Percentiles rank a stretch among this genome's conserved stretches.
Evolutionary conservation across 2,888 invertebrate genomes (phyloP).

Genomic region (Euspilapteryx auroguttella): DNA sequence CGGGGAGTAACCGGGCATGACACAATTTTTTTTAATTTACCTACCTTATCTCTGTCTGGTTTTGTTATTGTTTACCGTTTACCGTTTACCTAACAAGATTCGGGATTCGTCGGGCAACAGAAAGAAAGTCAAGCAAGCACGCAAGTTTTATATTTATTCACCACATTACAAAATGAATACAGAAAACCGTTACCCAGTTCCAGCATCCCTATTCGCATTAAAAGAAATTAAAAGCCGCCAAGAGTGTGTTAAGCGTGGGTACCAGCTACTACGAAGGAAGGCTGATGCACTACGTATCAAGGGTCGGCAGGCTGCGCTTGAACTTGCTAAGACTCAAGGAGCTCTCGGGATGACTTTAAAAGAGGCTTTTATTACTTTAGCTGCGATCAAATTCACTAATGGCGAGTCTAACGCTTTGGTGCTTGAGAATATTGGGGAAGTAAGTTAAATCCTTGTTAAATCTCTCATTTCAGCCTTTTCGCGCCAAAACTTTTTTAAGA

Average conservation of each 20-base stretch:
- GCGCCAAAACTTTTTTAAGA: too few relatives aligned
- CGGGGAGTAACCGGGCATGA: too few relatives aligned
- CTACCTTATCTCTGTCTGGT: too few relatives aligned
- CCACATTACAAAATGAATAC: conserved; percentile 37
- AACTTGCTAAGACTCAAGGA: conserved; percentile 31
- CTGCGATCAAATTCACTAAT: conserved; percentile 47
- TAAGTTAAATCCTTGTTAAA: conserved; percentile 9
- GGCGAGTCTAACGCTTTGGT: conserved; percentile 49
- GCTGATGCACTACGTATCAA: conserved; percentile 34
- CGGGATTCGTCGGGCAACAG: too few relatives aligned
- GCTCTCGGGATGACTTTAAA: conserved; percentile 31
- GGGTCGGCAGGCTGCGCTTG: conserved; percentile 32
- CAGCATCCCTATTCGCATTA: conserved; percentile 44
- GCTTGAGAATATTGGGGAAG: conserved; percentile 46
- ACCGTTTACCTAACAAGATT: too few relatives aligned
- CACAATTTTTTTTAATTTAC: too few relatives aligned
- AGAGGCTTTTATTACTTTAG: conserved; percentile 45
- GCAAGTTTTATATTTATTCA: too few relatives aligned
- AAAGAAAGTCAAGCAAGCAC: too few relatives aligned
- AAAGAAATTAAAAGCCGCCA: conserved; percentile 43
- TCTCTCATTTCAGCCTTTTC: background rate
- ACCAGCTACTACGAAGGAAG: conserved; percentile 35
- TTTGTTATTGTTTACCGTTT: too few relatives aligned
- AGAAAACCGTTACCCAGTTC: conserved; percentile 41
- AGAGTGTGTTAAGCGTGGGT: conserved; percentile 35